Conservation (phyloP, 1,140 invertebrate species). For the Cardiocondyla obscurior region DNA sequence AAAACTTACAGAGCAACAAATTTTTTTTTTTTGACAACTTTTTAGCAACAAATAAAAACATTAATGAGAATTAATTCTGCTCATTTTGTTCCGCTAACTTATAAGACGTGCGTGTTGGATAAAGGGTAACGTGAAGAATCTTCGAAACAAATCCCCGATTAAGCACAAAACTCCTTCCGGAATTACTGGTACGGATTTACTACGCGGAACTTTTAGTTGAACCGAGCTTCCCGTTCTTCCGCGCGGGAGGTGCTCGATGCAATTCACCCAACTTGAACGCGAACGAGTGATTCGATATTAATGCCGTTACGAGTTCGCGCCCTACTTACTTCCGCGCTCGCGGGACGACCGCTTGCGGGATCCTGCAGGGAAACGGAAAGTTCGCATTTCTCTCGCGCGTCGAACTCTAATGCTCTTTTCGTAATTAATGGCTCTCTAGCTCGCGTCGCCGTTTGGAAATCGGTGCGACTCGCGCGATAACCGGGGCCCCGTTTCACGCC, state of each 20-base stretch:
- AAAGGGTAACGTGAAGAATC: conserved; percentile 41
- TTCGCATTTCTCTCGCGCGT: conserved; percentile 43
- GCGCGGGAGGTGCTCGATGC: conserved; percentile 23
- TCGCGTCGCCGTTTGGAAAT: conserved; percentile 32
- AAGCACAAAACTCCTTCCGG: conserved; percentile 63
- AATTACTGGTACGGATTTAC: conserved; percentile 66
- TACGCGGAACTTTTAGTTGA: conserved; percentile 58
- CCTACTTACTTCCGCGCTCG: conserved; percentile 55
- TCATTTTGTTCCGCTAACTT: too few species aligned
- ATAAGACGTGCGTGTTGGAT: background rate
- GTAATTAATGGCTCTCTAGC: conserved; percentile 65
- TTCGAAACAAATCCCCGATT: conserved; percentile 63
- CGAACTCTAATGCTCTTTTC: conserved; percentile 54
- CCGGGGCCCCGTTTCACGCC: background rate
- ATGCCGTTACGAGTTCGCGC: conserved; percentile 68
- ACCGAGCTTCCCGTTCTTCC: conserved; percentile 61
- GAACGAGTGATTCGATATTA: conserved; percentile 71
- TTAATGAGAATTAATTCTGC: too few species aligned
- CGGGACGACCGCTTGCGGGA: conserved; percentile 47
- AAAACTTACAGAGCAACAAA: too few species aligned
- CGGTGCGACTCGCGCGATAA: conserved; percentile 5
- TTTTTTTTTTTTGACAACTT: too few species aligned
- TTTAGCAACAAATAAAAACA: too few species aligned
- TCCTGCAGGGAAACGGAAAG: conserved; percentile 39
- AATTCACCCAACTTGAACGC: conserved; percentile 59